Evolutionary conservation across 1,140 invertebrate species (phyloP), one percentile per base, ranked within the genome.

Genomic region (Drosophila littoralis): DNA sequence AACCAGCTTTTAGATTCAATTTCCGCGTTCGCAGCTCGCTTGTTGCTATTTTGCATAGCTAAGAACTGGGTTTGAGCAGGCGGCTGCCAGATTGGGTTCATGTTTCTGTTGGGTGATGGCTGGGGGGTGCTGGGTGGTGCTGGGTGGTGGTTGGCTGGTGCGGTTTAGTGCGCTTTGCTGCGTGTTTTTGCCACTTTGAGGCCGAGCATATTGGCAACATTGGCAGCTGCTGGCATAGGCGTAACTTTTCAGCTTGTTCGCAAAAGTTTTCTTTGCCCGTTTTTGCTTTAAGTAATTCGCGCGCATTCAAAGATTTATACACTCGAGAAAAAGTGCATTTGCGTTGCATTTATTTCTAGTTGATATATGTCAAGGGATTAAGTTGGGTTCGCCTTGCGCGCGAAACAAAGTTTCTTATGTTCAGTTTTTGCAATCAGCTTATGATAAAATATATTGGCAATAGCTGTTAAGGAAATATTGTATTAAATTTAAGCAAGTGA

Each of bases 11-110:
- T 77, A 75, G 80, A 88, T 88, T 89, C 83, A 88, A 88, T 88
- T 88, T 88, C 83, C 83, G 84, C 88, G 66, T 69, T 77, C 61
- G 75, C 79, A 88, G 77, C 77, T 68, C 65, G 84, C 73, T 88
- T 88, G 85, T 86, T 88, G 72, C 83, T 83, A 69, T 89, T 88
- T 88, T 88, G 73, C 83, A 89, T 88, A 69, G 66, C 71, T 68
- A 22, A 65, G 36, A n/a, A 17, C n/a, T 8, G 55, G 42, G 52
- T 15, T 13, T 38, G 59, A 15, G 32, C 17, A 67, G 15, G 57
- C 63, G 59, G 40, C 43, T 60, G 32, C 10, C 22, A 36, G 42
- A 50, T 52, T 45, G 58, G 17, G 42, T 43, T 65, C 63, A 40
- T 40, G 51, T 45, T 42, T 9, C 10, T 42, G 46, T 32, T 6